Conservation (phyloP, 2,888 invertebrate genomes). For the Cenopis cana region DNA sequence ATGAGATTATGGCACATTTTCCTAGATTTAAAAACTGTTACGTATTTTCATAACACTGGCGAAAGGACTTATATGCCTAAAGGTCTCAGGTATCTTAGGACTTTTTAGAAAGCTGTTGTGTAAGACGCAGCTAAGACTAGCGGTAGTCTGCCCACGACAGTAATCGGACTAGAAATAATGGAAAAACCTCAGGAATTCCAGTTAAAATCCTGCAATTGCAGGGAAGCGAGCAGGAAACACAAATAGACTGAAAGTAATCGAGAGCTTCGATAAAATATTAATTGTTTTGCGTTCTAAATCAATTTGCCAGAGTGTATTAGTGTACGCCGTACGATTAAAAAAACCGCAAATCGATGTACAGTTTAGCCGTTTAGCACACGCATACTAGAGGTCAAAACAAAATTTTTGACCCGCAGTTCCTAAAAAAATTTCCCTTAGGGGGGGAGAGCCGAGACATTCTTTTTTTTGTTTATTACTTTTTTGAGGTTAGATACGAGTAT, state of each 20-base stretch:
- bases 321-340: no score
- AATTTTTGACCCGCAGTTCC: no score
- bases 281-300: not conserved
- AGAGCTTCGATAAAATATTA: not conserved
- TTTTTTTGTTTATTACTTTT: no score
- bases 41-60: not conserved
- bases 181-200: slow-evolving; percentile 20
- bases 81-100: not conserved
- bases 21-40: not conserved
- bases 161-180: slow-evolving; percentile 24
- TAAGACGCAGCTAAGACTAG: not conserved
- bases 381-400: no score
- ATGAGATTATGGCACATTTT: not conserved
- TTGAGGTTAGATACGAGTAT: no score
- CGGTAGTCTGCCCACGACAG: slow-evolving; percentile 11
- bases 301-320: not conserved
- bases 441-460: no score
- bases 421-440: no score
- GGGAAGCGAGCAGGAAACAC: not conserved
- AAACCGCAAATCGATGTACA: no score
- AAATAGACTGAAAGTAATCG: not conserved
- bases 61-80: not conserved
- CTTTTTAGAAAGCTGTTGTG: not conserved
- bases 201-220: slow-evolving; percentile 19
- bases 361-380: no score